Conservation (phyloP, 1,140 invertebrate genomes). For the Aphaenogaster floridana region DNA sequence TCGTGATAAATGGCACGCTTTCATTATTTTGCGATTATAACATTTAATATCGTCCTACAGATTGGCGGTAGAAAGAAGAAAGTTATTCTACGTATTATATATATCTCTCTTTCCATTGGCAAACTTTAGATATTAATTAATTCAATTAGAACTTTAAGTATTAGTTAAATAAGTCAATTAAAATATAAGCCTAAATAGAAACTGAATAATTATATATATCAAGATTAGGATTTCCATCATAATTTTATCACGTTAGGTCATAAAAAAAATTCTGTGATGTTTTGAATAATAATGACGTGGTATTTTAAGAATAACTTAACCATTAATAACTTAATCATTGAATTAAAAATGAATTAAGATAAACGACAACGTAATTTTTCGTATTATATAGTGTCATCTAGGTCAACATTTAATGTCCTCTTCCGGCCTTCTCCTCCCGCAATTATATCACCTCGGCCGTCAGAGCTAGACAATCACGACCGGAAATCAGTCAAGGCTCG, state of each 20-base stretch:
- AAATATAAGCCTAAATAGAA: not conserved
- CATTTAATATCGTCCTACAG: not conserved
- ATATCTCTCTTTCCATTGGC: not conserved
- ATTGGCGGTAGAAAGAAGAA: not conserved
- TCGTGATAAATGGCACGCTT: not conserved
- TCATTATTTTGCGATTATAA: conserved; percentile 22
- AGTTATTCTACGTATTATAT: not conserved
- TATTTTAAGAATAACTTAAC: conserved; percentile 15
- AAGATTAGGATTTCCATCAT: not conserved
- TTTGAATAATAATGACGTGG: not conserved
- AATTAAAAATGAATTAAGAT: conserved; percentile 14
- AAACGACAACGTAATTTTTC: not conserved
- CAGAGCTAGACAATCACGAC: conserved; percentile 16
- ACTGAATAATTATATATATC: not conserved
- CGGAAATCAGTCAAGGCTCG: conserved; percentile 58
- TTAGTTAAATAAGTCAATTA: conserved; percentile 5
- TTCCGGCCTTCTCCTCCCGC: not conserved
- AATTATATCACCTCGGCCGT: conserved; percentile 28
- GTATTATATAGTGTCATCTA: conserved; percentile 1
- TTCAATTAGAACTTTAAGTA: not conserved
- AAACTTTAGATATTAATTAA: not conserved
- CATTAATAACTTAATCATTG: not conserved
- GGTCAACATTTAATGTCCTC: not conserved
- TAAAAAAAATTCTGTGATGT: not conserved
- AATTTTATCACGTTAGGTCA: not conserved